Base-by-base conservation (phyloP, 2,113 vertebrate species). In the Penelope pileata region DNA sequence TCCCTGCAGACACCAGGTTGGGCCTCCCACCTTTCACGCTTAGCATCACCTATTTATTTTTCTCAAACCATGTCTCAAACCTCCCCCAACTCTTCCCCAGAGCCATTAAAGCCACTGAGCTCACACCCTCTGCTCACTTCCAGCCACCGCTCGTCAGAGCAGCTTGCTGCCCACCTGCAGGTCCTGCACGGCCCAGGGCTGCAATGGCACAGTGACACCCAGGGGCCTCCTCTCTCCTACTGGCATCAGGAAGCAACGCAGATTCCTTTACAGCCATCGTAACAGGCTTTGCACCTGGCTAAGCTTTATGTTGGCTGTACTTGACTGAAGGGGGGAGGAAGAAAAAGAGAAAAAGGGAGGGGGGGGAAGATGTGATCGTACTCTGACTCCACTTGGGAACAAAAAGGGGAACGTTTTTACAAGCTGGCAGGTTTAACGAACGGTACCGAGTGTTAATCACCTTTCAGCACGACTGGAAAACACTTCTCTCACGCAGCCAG, bases 1-100 rank as follows among this genome's bases (percentile, higher is more conserved):
- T 16, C 7, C n/a, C 42, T 32, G 1, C 67, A 67, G 7, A 60
- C 9, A 29, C 9, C 0, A 0, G 7, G 17, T 12, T 62, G 81
- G 50, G 1, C 15, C 27, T 48, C 12, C 32, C 23, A 54, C n/a
- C 48, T 58, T 86, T 64, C 40, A 34, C 6, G 19, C 9, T 42
- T 24, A 7, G 8, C 7, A 59, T 27, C 6, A 16, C 4, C 10
- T 38, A 5, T 9, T 48, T 21, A 3, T 59, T 32, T 64, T 38
- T 30, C n/a, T 22, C 12, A 30, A 83, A 15, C 19, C 3, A 30
- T 3, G 15, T 60, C n/a, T 42, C 63, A 50, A 40, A 9, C 36
- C 43, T 67, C 58, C 12, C 47, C 40, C 14, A 29, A 16, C 8
- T 88, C 63, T 70, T 81, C 29, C 29, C n/a, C 40, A 43, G 62